Evolutionary conservation across 2,888 invertebrate genomes (phyloP).

Genomic region (Mythimna impura): DNA sequence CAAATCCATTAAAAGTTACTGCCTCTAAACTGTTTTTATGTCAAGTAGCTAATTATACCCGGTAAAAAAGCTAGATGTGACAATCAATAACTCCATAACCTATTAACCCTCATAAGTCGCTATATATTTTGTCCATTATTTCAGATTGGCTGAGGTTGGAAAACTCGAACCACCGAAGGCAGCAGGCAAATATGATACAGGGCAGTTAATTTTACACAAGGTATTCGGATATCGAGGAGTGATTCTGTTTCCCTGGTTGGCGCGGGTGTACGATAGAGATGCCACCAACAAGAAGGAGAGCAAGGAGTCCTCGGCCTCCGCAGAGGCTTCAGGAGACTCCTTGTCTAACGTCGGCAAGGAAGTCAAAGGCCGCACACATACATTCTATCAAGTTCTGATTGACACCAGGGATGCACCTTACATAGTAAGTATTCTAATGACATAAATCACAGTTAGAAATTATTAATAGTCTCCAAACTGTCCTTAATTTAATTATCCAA

Average conservation of each 20-base stretch:
- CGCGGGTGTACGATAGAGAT: conserved; percentile 98
- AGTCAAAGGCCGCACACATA: conserved; percentile 97
- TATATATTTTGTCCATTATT: conserved; percentile 36
- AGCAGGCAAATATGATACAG: conserved; percentile 98
- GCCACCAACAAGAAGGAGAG: conserved; percentile 92
- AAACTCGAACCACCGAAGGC: conserved; percentile 96
- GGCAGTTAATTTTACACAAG: conserved; percentile 98
- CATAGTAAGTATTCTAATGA: conserved; percentile 93
- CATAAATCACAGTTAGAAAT: neutral
- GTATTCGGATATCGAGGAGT: conserved; percentile 99
- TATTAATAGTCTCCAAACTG: conserved; percentile 6
- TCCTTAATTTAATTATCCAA: neutral
- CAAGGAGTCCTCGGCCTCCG: conserved; percentile 73
- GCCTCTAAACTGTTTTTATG: conserved; percentile 83
- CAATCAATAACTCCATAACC: conserved; percentile 82
- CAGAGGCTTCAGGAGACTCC: conserved; percentile 80
- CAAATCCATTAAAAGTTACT: conserved; percentile 80
- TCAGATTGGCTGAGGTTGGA: conserved; percentile 98
- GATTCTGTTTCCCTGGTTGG: conserved; percentile 98
- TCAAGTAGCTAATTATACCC: conserved; percentile 86
- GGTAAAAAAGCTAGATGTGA: conserved; percentile 72
- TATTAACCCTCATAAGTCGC: conserved; percentile 45
- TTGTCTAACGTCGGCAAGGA: conserved; percentile 93
- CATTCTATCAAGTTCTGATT: conserved; percentile 99
- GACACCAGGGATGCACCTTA: conserved; percentile 99